Percentiles rank a stretch among this genome's conserved stretches.
These are phyloP conservation scores for Bombus affinis DNA, from an alignment of 1,140 invertebrate genomes.

Conservation along the genomic window DNA sequence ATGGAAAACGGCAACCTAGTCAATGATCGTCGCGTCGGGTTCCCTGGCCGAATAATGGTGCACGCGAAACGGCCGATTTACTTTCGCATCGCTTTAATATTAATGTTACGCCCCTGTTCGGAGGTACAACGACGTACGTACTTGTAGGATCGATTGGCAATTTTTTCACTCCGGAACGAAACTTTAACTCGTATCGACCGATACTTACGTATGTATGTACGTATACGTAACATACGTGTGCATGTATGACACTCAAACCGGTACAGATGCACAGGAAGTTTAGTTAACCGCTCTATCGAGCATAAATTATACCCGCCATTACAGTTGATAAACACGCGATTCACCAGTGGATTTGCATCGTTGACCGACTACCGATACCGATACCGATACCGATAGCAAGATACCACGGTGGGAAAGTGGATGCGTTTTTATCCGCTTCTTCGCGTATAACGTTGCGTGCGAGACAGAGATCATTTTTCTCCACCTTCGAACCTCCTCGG, in stretches of 20 bases:
- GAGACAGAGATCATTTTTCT: no score
- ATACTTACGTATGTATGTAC: constrained; percentile 16
- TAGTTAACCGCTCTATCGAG: constrained; percentile 73
- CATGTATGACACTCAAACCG: background rate
- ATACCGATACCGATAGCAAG: background rate
- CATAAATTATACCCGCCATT: constrained; percentile 79
- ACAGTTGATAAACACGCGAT: constrained; percentile 74
- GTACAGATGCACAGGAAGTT: constrained; percentile 55
- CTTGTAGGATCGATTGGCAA: background rate
- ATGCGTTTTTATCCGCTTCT: no score
- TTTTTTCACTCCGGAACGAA: constrained; percentile 54
- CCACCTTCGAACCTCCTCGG: no score
- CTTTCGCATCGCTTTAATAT: constrained; percentile 75
- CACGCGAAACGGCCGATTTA: constrained; percentile 34
- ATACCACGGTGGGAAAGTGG: no score
- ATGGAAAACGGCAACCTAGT: no score
- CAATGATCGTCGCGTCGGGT: no score
- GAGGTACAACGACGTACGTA: constrained; percentile 72
- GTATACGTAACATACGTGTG: no score
- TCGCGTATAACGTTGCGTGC: no score
- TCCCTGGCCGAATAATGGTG: background rate
- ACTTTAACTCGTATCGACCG: constrained; percentile 63
- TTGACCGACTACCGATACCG: constrained; percentile 56
- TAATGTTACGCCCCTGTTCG: constrained; percentile 69
- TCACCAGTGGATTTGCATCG: constrained; percentile 73